Base-by-base conservation (phyloP, 2,888 invertebrate genomes). In the Limnephilus marmoratus region DNA sequence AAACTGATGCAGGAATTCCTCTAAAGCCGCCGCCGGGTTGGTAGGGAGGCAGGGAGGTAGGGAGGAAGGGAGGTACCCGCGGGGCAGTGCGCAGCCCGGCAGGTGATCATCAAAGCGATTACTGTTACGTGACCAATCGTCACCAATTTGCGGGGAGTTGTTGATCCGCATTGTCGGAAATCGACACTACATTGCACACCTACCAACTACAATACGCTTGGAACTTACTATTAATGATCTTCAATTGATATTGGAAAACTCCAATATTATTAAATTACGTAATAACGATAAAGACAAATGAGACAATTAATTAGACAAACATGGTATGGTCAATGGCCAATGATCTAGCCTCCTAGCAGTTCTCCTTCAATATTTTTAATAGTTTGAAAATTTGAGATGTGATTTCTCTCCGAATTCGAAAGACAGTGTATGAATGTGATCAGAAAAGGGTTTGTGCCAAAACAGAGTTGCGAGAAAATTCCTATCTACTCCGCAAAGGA, bases 41-140 rank as follows among this genome's bases (percentile, higher is more conserved):
- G 45, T 12, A 45, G 11, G 37, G 37, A 37, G 37, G 37, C 37
- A 37, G 37, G 41, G 41, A 41, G 41, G 41, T 7, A 41, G 41
- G 41, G 41, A 9, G 41, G 41, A 5, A 41, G 41, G 9, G 11
- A 49, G 80, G 80, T 41, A 37, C 88, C 81, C n/a, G 81, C 87
- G n/a, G 49, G 53, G 31, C 37, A 13, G 24, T 41, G 37, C 86
- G n/a, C 86, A 24, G 80, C 80, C 88, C 34, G 34, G 34, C 88
- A 24, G 80, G 88, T 37, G 88, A 89, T 89, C 80, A 37, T 83
- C 83, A 41, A 18, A 53, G 34, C 68, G 88, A 88, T 68, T 88
- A 88, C 88, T 88, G 88, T 68, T 88, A 88, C 88, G 88, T 88
- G 88, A 88, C 53, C 88, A 68, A 88, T 88, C 88, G 88, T 13